Conservation (phyloP, 2,888 invertebrate species). For the Ormyrus rosae region DNA sequence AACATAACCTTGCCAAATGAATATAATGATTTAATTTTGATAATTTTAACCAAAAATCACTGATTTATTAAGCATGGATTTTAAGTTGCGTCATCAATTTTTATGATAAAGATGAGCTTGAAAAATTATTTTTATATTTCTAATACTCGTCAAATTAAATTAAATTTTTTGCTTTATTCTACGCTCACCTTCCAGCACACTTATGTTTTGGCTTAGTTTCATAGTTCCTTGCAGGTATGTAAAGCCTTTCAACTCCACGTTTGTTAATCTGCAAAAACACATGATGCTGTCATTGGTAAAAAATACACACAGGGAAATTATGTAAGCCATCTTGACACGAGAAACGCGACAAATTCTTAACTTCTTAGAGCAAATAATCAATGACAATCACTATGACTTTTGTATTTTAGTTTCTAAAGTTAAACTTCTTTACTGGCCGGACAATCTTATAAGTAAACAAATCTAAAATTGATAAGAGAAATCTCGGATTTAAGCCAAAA, state of each 20-base stretch:
- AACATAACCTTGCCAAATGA: slow-evolving; percentile 48
- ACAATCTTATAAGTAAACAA: not conserved
- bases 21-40: not conserved
- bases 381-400: slow-evolving; percentile 37
- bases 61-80: no score
- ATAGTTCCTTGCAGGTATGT: slow-evolving; percentile 64
- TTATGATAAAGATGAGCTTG: no score
- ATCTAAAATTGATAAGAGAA: not conserved
- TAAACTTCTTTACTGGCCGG: not conserved
- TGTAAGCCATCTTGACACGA: slow-evolving; percentile 71
- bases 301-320: slow-evolving; percentile 64
- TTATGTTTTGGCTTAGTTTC: slow-evolving; percentile 66
- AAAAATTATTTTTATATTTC: no score
- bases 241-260: slow-evolving; percentile 66
- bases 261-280: slow-evolving; percentile 68
- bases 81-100: no score
- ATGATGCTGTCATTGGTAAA: slow-evolving; percentile 47
- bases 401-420: not conserved
- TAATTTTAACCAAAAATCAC: not conserved
- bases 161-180: not conserved
- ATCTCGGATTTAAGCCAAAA: not conserved
- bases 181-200: slow-evolving; percentile 57
- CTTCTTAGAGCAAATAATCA: slow-evolving; percentile 38
- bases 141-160: not conserved
- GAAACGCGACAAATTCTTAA: not conserved